Evolutionary conservation across 1,140 invertebrate genomes (phyloP).

Genomic region (Habropoda laboriosa): DNA sequence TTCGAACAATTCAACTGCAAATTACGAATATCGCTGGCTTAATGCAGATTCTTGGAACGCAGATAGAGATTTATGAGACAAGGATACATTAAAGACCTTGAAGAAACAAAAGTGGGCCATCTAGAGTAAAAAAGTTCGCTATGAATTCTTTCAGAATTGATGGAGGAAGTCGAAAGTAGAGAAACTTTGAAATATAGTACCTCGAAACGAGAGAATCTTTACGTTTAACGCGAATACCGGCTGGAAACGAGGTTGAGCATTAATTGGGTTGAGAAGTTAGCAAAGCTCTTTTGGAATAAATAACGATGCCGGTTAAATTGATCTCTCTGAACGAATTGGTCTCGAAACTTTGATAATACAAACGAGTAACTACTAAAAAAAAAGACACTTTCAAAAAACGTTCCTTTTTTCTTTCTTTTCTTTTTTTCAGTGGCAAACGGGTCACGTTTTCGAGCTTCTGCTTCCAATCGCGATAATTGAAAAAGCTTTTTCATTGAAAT

Average conservation of each 20-base stretch:
- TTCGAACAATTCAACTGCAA: too few species aligned
- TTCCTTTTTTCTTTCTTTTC: too few species aligned
- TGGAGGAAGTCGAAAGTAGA: background rate
- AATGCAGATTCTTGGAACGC: too few species aligned
- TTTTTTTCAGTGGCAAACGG: too few species aligned
- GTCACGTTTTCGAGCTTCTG: too few species aligned
- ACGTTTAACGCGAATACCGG: background rate
- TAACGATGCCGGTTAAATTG: slow-evolving; percentile 2
- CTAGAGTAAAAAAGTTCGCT: too few species aligned
- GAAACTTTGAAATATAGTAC: background rate
- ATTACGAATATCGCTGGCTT: too few species aligned
- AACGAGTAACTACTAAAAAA: too few species aligned
- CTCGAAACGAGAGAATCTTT: background rate
- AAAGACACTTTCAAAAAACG: background rate
- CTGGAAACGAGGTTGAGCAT: background rate
- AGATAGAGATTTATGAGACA: background rate
- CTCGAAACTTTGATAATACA: background rate
- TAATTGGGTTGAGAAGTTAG: background rate
- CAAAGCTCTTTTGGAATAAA: background rate
- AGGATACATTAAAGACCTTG: background rate
- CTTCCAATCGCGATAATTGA: too few species aligned
- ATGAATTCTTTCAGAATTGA: background rate
- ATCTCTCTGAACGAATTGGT: background rate
- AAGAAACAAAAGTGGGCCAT: background rate
- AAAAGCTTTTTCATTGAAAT: too few species aligned